Evolutionary conservation across 92 coral and sea anemone species (phyloP).

Genomic region (Blastomussa wellsi): DNA sequence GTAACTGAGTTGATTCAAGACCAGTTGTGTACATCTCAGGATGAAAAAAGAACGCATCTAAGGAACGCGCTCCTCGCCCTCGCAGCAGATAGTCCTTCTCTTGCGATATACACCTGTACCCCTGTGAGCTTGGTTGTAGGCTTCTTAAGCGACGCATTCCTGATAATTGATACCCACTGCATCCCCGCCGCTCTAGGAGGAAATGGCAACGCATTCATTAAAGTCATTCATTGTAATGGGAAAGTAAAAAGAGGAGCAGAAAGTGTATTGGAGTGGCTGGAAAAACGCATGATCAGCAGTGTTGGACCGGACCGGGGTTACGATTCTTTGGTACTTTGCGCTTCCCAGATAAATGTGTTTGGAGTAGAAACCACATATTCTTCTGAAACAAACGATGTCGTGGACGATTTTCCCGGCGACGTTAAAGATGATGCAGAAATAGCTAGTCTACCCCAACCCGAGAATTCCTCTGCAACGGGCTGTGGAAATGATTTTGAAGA

Average conservation of each 20-base stretch:
- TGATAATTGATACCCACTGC: conserved; percentile 52
- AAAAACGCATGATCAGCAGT: conserved; percentile 7
- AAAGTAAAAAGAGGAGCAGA: conserved; percentile 16
- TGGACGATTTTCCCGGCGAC: too few species aligned
- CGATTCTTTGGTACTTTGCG: conserved; percentile 13
- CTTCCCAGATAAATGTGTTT: neutral
- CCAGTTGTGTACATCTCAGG: conserved; percentile 49
- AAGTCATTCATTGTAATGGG: conserved; percentile 40
- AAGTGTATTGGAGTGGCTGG: conserved; percentile 34
- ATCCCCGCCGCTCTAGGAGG: conserved; percentile 38
- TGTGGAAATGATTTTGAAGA: neutral
- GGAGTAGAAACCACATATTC: conserved; percentile 8
- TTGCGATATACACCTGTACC: conserved; percentile 41
- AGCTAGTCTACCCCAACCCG: conserved; percentile 20
- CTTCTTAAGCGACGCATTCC: conserved; percentile 29
- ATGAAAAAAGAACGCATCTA: conserved; percentile 8
- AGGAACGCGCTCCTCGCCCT: conserved; percentile 30
- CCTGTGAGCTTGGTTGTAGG: conserved; percentile 46
- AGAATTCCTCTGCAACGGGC: neutral
- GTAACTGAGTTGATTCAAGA: conserved; percentile 19
- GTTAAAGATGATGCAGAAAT: conserved; percentile 16
- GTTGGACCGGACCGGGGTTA: neutral
- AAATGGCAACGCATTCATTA: conserved; percentile 51
- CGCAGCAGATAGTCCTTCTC: conserved; percentile 8
- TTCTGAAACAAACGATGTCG: neutral